Base-by-base conservation (phyloP, 2,888 invertebrate species). In the Empis livida region DNA sequence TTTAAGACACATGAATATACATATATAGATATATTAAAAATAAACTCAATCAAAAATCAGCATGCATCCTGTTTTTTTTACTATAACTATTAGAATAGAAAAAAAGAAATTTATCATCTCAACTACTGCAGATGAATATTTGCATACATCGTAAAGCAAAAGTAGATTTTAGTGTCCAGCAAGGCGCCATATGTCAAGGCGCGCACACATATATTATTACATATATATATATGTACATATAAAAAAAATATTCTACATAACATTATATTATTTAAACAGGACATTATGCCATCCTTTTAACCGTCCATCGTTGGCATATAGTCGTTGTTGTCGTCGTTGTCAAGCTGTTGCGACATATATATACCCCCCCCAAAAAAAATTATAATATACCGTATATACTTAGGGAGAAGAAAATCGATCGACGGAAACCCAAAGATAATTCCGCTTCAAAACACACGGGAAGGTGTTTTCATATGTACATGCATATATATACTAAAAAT, bases 161-260 rank as follows among this genome's bases (percentile, higher is more conserved):
- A 35, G 8, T 13, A 35, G 8, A 35, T n/a, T 35, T 8, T 35
- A 35, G 27, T 41, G 41, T 23, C 41, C 41, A 41, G 39, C 27
- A 41, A 35, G 41, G 41, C 41, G 41, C 41, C 41, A 41, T 41
- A 41, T 41, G 41, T 41, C 41, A 41, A n/a, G 14, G 14, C n/a
- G 27, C 41, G 20, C 41, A 27, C n/a, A 35, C 35, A n/a, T 8
- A n/a, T 35, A n/a, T 13, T n/a, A n/a, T n/a, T 35, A 35, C n/a
- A 13, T 13, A 3, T 4, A 35, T 35, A 5, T 35, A 35, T 35
- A n/a, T 8, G 13, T 35, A 35, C 3, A 35, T 8, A 35, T 35
- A n/a, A n/a, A n/a, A n/a, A n/a, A n/a, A n/a, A n/a, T n/a, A n/a
- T 13, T 35, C 2, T 35, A 35, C n/a, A 35, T n/a, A 35, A n/a